Base-by-base conservation (phyloP, 2,888 invertebrate genomes). In the Nematopogon swammerdamellus region DNA sequence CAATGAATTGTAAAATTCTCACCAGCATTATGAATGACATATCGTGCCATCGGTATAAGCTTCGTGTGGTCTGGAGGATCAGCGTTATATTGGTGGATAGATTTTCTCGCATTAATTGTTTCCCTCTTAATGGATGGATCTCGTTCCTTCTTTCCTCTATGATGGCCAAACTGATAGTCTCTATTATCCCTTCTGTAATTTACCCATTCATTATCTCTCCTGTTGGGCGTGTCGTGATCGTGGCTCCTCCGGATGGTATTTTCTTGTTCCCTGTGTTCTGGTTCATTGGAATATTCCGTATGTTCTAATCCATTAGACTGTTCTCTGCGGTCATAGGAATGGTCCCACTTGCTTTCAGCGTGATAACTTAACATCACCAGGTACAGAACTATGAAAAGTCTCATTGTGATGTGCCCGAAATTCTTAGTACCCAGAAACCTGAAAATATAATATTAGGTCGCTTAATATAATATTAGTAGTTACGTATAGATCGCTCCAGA, bases 11-110 rank as follows among this genome's bases (percentile, higher is more conserved):
- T 25, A 25, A 25, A 25, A 8, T 25, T 25, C 60, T 68, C 79
- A 89, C 89, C 84, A 60, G 85, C 80, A 60, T 85, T 83, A 63
- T 87, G 88, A 49, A 89, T 81, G 45, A 89, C 84, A 60, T 85
- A 89, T 76, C 90, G 76, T 8, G 87, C 89, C 85, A 88, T 87
- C 50, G 83, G 70, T 5, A 88, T 85, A 16, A 81, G 65, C 57
- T 87, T 70, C 25, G 76, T 75, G 52, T 83, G 82, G 47, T 85
- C 83, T 3, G 88, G 88, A 5, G 85, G 86, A 50, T 65, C 71
- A 10, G 55, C 52, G 2, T 53, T 51, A 44, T 50, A 43, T 46
- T 51, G 51, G 46, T 53, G 25, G 10, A 10, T 25, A 6, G 36
- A 36, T 14, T 8, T 8, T 14, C 3, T 4, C 3, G 11, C 14